These are phyloP conservation scores for Lagodon rhomboides DNA, from an alignment of 2,797 vertebrate genomes.

Conservation along the genomic window DNA sequence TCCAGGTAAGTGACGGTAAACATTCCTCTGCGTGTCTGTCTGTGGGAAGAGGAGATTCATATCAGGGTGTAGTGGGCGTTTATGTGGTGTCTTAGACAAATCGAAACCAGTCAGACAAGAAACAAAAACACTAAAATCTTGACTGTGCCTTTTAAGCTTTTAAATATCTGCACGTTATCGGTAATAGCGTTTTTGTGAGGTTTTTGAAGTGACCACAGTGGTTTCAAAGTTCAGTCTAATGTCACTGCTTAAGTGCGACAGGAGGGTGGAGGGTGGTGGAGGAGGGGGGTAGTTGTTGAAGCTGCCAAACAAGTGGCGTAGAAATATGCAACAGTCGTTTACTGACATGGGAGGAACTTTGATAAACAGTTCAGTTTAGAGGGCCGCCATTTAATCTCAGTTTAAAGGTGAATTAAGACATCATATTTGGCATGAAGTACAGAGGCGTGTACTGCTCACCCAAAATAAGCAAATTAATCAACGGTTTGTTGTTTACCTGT, in stretches of 20 bases:
- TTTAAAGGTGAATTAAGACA: neutral
- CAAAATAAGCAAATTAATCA: neutral
- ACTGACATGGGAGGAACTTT: too few relatives aligned
- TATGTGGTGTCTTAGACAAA: slow-evolving; percentile 32
- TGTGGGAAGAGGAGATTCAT: slow-evolving; percentile 56
- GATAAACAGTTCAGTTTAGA: too few relatives aligned
- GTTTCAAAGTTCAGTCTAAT: neutral
- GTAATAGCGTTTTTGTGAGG: neutral
- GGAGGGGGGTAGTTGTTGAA: neutral
- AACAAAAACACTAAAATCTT: neutral
- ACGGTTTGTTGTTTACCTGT: neutral
- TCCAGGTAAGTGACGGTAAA: slow-evolving; percentile 66
- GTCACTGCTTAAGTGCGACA: neutral
- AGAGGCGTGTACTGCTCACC: neutral
- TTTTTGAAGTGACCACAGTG: neutral
- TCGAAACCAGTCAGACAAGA: slow-evolving; percentile 62
- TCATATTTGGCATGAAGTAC: neutral
- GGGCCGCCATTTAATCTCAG: neutral
- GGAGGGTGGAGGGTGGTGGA: neutral
- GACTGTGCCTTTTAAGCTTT: neutral
- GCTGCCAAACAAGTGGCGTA: slow-evolving; percentile 17
- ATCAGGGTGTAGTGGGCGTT: slow-evolving; percentile 60
- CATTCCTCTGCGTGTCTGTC: neutral
- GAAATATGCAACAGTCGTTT: neutral
- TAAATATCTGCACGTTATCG: neutral